Conservation (phyloP, 2,888 invertebrate genomes). For the Antitype chi region DNA sequence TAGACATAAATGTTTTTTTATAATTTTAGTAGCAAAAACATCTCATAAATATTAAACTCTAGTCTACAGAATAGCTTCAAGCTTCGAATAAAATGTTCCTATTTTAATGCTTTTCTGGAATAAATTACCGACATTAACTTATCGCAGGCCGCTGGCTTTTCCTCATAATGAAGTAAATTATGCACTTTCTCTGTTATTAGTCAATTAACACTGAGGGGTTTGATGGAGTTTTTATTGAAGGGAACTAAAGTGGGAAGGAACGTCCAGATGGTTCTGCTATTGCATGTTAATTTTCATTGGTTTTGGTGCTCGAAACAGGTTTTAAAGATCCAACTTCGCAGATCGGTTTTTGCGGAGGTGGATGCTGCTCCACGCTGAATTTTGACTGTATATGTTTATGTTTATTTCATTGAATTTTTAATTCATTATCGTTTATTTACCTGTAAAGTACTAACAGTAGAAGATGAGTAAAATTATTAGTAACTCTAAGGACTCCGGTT, state of each 20-base stretch:
- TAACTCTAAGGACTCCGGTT: too few species aligned
- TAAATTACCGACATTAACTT: slow-evolving; percentile 70
- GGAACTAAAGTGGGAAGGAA: not conserved
- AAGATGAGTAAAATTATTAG: too few species aligned
- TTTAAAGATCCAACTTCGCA: not conserved
- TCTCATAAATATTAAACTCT: slow-evolving; percentile 37
- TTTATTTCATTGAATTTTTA: too few species aligned
- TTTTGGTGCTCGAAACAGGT: not conserved
- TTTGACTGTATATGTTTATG: too few species aligned
- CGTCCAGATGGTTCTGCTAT: not conserved
- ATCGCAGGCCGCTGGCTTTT: slow-evolving; percentile 67
- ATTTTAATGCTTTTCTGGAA: slow-evolving; percentile 60
- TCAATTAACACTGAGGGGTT: slow-evolving; percentile 66
- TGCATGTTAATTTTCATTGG: not conserved
- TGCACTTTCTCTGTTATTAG: slow-evolving; percentile 75
- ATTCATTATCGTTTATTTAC: too few species aligned
- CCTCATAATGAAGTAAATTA: slow-evolving; percentile 79
- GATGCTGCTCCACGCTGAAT: too few species aligned
- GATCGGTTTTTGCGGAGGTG: too few species aligned
- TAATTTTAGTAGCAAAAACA: slow-evolving; percentile 16
- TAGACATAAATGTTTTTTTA: too few species aligned
- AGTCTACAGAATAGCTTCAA: slow-evolving; percentile 39
- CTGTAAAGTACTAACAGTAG: too few species aligned
- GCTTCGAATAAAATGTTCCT: slow-evolving; percentile 68
- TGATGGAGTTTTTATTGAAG: slow-evolving; percentile 35